Conservation (phyloP, 2,113 vertebrate species). For the Mus musculus region GRCm39 chr3:118243001-118243500, state of each 20-base stretch:
- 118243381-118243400: not conserved
- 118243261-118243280: not conserved
- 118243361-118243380: not conserved
- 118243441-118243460: not conserved
- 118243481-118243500: not conserved
- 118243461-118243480: not conserved
- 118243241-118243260: not conserved
- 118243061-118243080: not conserved
- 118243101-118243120: not conserved
- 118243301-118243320: not conserved
- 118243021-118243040: not conserved
- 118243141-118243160: not conserved
- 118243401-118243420: slow-evolving; percentile 10
- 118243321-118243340: not conserved
- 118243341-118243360: not conserved
- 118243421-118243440: not conserved
- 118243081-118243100: not conserved
- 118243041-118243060: not conserved
- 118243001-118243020: no score
- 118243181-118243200: not conserved
- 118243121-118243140: not conserved
- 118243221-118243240: not conserved
- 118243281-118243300: not conserved
- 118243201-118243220: not conserved
- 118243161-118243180: not conserved